A percentile compares a stretch with the other conserved stretches of the same genome.
These are phyloP conservation scores for Megatriorchis doriae DNA, from an alignment of 2,113 vertebrate species.

Conservation along the genomic window DNA sequence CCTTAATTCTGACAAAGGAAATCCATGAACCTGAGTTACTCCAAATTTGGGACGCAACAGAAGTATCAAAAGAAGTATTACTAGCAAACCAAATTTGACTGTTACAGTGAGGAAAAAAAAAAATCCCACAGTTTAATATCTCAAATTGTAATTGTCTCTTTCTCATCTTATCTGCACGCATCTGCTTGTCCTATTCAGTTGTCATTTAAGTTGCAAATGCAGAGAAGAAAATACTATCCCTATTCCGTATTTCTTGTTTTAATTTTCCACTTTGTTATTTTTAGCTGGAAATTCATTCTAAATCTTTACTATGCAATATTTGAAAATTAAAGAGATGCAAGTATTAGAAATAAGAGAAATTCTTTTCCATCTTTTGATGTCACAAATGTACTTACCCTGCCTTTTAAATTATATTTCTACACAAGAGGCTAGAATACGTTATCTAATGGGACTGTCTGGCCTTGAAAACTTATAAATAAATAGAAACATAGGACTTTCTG, in stretches of 20 bases:
- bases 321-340: background rate
- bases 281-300: background rate
- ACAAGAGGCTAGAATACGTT: background rate
- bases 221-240: background rate
- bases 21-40: no score
- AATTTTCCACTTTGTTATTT: background rate
- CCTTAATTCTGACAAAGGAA: no score
- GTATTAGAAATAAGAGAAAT: background rate
- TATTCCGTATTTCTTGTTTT: background rate
- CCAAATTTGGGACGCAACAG: no score
- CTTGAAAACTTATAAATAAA: background rate
- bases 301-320: background rate
- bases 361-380: background rate
- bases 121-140: background rate
- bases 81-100: background rate
- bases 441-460: background rate
- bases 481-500: background rate
- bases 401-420: background rate
- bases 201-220: background rate
- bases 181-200: background rate
- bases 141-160: background rate
- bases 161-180: background rate
- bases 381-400: background rate
- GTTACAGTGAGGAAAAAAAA: background rate
- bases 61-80: background rate